Evolutionary conservation across 2,888 invertebrate genomes (phyloP), one percentile per base, ranked within the genome.

Genomic region (Apodemia zela): DNA sequence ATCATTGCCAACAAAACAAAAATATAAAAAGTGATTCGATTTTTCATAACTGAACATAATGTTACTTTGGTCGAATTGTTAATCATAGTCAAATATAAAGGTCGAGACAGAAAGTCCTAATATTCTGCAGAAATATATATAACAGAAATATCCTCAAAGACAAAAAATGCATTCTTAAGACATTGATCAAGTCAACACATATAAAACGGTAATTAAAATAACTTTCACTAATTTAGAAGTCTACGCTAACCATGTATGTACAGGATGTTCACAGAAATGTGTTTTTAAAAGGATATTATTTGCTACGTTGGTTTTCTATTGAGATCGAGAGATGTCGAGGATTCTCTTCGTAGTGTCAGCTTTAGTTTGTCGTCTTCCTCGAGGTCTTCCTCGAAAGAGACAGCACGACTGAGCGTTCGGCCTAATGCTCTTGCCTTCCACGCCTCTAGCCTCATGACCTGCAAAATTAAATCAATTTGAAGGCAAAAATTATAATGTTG

Each of bases 371-470:
- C 88, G 69, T 87, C 86, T 65, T 89, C 89, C 47, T 87, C 87
- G 0, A 85, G 68, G 64, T 90, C 89, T 38, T 91, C 90, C 67
- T 89, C 89, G 57, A 84, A 74, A 3, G 87, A 88, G 63, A 85
- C 77, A 29, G 87, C 80, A 68, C 87, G 85, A 60, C 83, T 76
- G 66, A 83, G 81, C 25, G 81, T 72, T 65, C 79, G 86, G 68
- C 92, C 94, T 87, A 90, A 92, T 80, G 91, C 93, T 74, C 92
- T 93, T 80, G 89, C 92, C 84, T 87, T 93, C 93, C 94, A 94
- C 67, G 93, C 93, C 79, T 95, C 95, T 85, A 95, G 84, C 85
- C 95, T 95, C 94, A 95, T 93, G 93, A 95, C 94, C 95, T 95
- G 83, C 7, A 65, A 51, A 51, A 51, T 51, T 51, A 18, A 10